phyloP scores from a whole-genome alignment of 2,888 invertebrate species.

The Aethes cnicana region DNA sequence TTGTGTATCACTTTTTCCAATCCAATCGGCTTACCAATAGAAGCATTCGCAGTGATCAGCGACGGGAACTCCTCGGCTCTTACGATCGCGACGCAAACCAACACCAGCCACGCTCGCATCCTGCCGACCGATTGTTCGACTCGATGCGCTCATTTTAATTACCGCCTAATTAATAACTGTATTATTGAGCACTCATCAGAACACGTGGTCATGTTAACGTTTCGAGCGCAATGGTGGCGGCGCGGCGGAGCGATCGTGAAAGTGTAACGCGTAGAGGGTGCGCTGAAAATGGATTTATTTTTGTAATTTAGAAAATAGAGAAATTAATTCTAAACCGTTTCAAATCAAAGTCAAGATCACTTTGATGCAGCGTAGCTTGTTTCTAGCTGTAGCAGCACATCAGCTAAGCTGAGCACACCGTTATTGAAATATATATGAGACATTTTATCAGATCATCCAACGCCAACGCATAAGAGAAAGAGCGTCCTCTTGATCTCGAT shows the following conservation, averaged over 20 bases:
- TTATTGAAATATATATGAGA: too few relatives aligned
- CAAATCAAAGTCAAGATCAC: too few relatives aligned
- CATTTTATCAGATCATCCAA: too few relatives aligned
- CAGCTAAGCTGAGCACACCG: too few relatives aligned
- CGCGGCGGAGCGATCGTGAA: not conserved
- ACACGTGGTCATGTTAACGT: slow-evolving; percentile 61
- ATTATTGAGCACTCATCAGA: slow-evolving; percentile 45
- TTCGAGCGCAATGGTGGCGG: slow-evolving; percentile 43
- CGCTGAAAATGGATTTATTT: not conserved
- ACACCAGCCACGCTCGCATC: slow-evolving; percentile 56
- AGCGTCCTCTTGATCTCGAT: too few relatives aligned
- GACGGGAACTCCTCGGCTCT: slow-evolving; percentile 86
- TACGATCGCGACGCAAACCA: slow-evolving; percentile 45
- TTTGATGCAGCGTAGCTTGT: too few relatives aligned
- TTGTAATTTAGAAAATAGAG: too few relatives aligned
- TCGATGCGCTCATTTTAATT: slow-evolving; percentile 56
- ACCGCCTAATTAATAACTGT: slow-evolving; percentile 49
- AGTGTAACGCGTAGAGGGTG: not conserved
- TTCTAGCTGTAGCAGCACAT: too few relatives aligned
- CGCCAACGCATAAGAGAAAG: too few relatives aligned
- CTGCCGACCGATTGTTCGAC: slow-evolving; percentile 44
- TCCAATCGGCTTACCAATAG: slow-evolving; percentile 86
- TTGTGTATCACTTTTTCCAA: too few relatives aligned
- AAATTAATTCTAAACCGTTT: too few relatives aligned
- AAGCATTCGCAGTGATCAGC: slow-evolving; percentile 87